Evolutionary conservation across 2,888 invertebrate species (phyloP).

Genomic region (Tipula lateralis): DNA sequence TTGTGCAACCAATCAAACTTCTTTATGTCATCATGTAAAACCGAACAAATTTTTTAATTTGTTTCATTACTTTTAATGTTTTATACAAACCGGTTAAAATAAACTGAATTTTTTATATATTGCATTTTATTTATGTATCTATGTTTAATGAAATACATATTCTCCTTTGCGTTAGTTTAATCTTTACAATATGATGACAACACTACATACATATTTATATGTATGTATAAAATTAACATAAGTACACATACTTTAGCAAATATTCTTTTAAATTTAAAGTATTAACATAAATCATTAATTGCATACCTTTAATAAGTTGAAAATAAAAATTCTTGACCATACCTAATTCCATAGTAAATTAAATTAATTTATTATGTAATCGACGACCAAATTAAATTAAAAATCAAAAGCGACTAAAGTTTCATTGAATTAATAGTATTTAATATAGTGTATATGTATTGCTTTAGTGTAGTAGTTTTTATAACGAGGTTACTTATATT

Average conservation of each 20-base stretch:
- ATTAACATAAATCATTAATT: not conserved
- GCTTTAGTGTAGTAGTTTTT: not conserved
- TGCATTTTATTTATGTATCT: not conserved
- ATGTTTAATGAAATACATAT: not conserved
- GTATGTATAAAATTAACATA: no score
- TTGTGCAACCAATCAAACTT: not conserved
- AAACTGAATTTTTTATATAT: not conserved
- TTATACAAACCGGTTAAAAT: constrained; percentile 2
- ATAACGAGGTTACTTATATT: not conserved
- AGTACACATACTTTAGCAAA: not conserved
- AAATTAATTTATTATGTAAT: not conserved
- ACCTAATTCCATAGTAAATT: not conserved
- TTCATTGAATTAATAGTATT: not conserved
- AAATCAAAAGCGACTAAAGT: not conserved
- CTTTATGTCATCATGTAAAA: not conserved
- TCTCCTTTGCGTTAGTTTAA: not conserved
- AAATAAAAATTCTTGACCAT: not conserved
- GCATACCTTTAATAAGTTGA: not conserved
- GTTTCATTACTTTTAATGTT: not conserved
- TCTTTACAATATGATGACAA: not conserved
- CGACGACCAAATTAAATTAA: not conserved
- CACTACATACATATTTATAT: not conserved
- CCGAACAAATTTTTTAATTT: not conserved
- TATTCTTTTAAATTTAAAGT: not conserved
- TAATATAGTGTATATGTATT: not conserved